These are phyloP conservation scores for Piprites chloris DNA, from an alignment of 2,113 vertebrate species.

Conservation along the genomic window DNA sequence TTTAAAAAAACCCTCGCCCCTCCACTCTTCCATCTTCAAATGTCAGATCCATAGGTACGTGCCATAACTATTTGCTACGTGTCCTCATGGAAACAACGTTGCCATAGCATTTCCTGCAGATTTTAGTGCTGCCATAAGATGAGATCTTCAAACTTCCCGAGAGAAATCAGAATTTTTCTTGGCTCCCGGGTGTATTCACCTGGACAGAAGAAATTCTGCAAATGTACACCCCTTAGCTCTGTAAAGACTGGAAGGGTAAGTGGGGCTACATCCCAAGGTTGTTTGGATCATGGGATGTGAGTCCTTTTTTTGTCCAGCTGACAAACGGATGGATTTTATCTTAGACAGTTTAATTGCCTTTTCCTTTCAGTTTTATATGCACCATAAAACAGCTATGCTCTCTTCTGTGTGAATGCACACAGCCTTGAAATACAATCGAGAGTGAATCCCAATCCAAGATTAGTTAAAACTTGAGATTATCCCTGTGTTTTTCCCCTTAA, in stretches of 20 bases:
- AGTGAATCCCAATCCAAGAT: neutral
- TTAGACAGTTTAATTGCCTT: constrained; percentile 14
- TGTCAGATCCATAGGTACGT: constrained; percentile 38
- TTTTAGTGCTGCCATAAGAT: constrained; percentile 34
- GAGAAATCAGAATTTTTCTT: neutral
- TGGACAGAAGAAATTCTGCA: neutral
- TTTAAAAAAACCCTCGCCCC: neutral
- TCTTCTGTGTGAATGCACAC: neutral
- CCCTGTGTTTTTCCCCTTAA: constrained; percentile 14
- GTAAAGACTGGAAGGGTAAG: neutral
- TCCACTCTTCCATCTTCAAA: neutral
- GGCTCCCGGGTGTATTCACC: neutral
- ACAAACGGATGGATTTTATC: constrained; percentile 27
- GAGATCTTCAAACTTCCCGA: constrained; percentile 1
- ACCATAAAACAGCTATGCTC: neutral
- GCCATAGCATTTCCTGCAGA: constrained; percentile 62
- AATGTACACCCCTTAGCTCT: neutral
- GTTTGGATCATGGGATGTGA: neutral
- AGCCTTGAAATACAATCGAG: neutral
- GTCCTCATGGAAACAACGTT: constrained; percentile 66
- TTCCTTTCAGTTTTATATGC: constrained; percentile 15
- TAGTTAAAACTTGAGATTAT: constrained; percentile 31
- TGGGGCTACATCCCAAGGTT: neutral
- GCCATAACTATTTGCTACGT: neutral
- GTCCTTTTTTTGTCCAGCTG: constrained; percentile 6